Evolutionary conservation across 2,888 invertebrate species (phyloP).

Genomic region (Cyaniris semiargus): DNA sequence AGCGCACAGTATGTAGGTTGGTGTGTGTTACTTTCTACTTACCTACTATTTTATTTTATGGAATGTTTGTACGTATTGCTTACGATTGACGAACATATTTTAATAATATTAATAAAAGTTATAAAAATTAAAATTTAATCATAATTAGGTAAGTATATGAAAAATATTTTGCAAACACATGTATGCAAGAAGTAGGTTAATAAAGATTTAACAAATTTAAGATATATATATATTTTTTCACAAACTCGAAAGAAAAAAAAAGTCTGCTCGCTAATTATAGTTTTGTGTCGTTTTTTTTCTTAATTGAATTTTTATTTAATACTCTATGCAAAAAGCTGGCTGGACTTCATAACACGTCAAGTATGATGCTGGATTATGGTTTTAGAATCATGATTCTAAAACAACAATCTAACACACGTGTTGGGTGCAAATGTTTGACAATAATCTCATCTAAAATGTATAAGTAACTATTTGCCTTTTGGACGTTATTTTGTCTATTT

Average conservation of each 20-base stretch:
- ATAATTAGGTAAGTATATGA: too few species aligned
- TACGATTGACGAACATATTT: background rate
- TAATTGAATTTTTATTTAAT: background rate
- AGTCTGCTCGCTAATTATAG: too few species aligned
- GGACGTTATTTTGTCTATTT: too few species aligned
- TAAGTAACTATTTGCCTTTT: background rate
- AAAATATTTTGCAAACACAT: too few species aligned
- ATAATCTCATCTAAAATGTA: background rate
- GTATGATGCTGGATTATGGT: background rate
- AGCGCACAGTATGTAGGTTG: slow-evolving; percentile 3
- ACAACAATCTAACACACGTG: too few species aligned
- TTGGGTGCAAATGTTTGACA: background rate
- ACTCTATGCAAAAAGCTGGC: background rate
- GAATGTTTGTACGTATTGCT: slow-evolving; percentile 4
- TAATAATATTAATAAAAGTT: too few species aligned
- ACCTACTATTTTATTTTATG: background rate
- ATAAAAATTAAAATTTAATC: too few species aligned
- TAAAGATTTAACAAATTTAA: background rate
- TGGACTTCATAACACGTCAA: background rate
- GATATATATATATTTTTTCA: too few species aligned
- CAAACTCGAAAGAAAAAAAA: too few species aligned
- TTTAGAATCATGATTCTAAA: too few species aligned
- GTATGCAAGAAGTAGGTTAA: background rate
- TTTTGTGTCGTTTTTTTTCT: background rate
- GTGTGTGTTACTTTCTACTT: background rate